A percentile compares a stretch with the other conserved stretches of the same genome.
These are phyloP conservation scores for Gila robusta DNA, from an alignment of 2,797 vertebrate species.

Conservation along the genomic window DNA sequence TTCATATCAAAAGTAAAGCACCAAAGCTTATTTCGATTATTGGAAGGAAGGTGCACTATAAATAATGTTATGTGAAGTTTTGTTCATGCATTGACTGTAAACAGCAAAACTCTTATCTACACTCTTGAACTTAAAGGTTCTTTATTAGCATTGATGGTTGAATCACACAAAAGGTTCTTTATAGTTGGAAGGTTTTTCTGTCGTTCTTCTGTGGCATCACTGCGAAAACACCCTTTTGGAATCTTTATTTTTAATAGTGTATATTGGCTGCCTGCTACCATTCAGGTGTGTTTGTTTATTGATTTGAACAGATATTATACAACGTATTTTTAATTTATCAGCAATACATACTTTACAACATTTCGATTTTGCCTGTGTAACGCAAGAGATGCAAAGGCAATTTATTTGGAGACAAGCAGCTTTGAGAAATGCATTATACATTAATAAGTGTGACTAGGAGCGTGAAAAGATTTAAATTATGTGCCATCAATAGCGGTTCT, in stretches of 20 bases:
- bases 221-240: too few relatives aligned
- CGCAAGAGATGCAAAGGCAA: neutral
- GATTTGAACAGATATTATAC: neutral
- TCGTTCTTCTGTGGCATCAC: too few relatives aligned
- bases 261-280: neutral
- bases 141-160: neutral
- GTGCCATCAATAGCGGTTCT: neutral
- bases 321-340: neutral
- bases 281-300: neutral
- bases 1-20: neutral
- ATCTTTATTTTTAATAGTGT: neutral
- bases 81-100: neutral
- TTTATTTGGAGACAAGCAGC: constrained; percentile 5
- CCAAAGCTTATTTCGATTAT: neutral
- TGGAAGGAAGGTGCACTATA: neutral
- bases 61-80: neutral
- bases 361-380: neutral
- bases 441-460: neutral
- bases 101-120: neutral
- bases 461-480: neutral
- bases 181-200: too few relatives aligned
- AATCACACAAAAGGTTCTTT: too few relatives aligned
- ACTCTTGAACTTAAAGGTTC: too few relatives aligned
- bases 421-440: neutral
- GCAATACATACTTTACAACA: neutral